Conservation (phyloP, 2,888 invertebrate genomes). For the Pachycephus smyrnensis region DNA sequence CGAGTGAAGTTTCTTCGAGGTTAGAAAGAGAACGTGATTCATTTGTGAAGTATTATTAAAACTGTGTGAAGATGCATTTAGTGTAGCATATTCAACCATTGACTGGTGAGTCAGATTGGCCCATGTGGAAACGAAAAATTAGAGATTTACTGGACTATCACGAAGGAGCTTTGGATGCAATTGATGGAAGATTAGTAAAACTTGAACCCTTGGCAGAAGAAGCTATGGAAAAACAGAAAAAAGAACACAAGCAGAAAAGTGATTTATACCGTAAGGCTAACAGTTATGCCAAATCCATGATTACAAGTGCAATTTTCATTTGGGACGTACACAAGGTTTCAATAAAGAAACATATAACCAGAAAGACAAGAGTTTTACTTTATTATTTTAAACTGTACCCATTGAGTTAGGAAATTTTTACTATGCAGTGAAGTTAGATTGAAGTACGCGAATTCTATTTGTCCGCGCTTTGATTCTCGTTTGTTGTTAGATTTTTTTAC, state of each 20-base stretch:
- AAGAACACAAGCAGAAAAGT: conserved; percentile 25
- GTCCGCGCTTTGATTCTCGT: too few species aligned
- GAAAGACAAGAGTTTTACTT: too few species aligned
- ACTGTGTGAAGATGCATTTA: conserved; percentile 34
- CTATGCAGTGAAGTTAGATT: too few species aligned
- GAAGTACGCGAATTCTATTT: too few species aligned
- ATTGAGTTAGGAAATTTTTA: too few species aligned
- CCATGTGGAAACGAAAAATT: conserved; percentile 50
- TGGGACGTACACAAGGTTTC: too few species aligned
- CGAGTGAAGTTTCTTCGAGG: not conserved
- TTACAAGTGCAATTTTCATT: conserved; percentile 47
- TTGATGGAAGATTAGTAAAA: conserved; percentile 42
- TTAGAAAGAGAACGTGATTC: not conserved
- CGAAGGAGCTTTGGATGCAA: conserved; percentile 45
- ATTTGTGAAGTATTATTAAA: not conserved
- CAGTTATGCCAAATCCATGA: conserved; percentile 55
- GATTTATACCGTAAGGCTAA: conserved; percentile 51
- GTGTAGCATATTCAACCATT: conserved; percentile 41
- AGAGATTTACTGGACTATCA: conserved; percentile 49
- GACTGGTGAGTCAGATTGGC: conserved; percentile 46
- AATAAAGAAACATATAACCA: too few species aligned
- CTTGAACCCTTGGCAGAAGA: conserved; percentile 28
- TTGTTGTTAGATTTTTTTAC: too few species aligned
- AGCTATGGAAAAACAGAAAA: conserved; percentile 30
- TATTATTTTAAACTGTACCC: too few species aligned